Evolutionary conservation across 2,888 invertebrate genomes (phyloP), one percentile per base, ranked within the genome.

Genomic region (Trissolcus brochymenae): DNA sequence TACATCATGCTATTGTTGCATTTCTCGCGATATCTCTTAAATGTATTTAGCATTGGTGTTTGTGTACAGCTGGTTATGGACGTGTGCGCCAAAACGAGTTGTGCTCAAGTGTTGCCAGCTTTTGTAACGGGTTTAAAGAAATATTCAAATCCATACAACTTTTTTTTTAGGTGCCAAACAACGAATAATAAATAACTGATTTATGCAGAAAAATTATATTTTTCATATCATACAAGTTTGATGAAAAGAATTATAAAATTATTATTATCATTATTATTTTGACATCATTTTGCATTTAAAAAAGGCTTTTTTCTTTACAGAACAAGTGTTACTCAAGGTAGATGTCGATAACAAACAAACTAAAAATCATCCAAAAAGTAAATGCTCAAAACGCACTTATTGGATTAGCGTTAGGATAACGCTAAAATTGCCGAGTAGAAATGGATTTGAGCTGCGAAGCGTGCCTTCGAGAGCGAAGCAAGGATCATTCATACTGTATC

Each of bases 401-500:
- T 19, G 62, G 78, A 78, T 78, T 74, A 78, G 74, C 54, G 35
- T 35, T 46, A 57, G 65, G 77, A 78, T 78, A 74, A 64, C 74
- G 61, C 51, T 67, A 71, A 74, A 78, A 78, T 71, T 67, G 74
- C 62, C 78, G 49, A 41, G 62, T 55, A 55, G 55, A 77, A 78
- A 74, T 54, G 82, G 79, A 81, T 81, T 72, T 78, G 78, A 80
- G 64, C 78, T 78, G 80, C 78, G 81, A 83, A 68, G 81, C 84
- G 84, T 84, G 84, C 82, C 78, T 78, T 81, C 66, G 75, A 79
- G 80, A 79, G 74, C 74, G 75, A 78, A 81, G 78, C 79, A 67
- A 80, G 84, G 84, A 85, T 85, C 85, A 84, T 67, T 84, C 82
- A 56, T 51, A 49, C 56, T 72, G 54, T 62, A 72, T 67, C 70